Evolutionary conservation across 1,140 invertebrate genomes (phyloP).

Genomic region (Globodera rostochiensis): DNA sequence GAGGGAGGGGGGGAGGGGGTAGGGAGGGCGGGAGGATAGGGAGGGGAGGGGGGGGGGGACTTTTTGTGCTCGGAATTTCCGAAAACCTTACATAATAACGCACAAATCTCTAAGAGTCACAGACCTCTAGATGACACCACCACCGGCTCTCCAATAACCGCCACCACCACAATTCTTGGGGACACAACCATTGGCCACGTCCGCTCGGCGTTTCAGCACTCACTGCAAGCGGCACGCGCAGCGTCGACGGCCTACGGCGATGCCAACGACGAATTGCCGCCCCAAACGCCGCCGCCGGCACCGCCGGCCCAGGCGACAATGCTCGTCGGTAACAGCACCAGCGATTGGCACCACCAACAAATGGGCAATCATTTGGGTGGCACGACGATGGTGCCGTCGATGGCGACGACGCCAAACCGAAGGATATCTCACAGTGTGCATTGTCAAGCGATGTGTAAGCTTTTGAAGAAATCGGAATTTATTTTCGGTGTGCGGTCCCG

Average conservation of each 20-base stretch:
- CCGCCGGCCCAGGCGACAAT: slow-evolving; percentile 6
- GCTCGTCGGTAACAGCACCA: background rate
- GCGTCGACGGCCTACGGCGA: background rate
- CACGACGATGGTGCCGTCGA: slow-evolving; percentile 8
- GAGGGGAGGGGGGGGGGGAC: too few species aligned
- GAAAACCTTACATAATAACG: too few species aligned
- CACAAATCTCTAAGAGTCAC: background rate
- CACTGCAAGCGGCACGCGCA: slow-evolving; percentile 15
- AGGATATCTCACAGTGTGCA: slow-evolving; percentile 42
- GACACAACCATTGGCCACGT: slow-evolving; percentile 45
- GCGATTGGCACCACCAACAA: background rate
- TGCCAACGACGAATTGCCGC: slow-evolving; percentile 14
- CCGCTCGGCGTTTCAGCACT: slow-evolving; percentile 42
- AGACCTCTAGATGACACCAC: background rate
- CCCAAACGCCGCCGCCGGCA: slow-evolving; percentile 37
- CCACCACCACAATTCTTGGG: slow-evolving; percentile 15
- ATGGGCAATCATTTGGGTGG: slow-evolving; percentile 34
- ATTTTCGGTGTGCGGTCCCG: too few species aligned
- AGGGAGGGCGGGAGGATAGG: too few species aligned
- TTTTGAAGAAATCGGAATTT: slow-evolving; percentile 15
- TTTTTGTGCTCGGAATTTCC: too few species aligned
- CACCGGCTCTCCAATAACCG: too few species aligned
- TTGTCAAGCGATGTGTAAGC: slow-evolving; percentile 38
- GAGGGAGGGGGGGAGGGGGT: too few species aligned
- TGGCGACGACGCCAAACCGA: slow-evolving; percentile 5